A percentile compares a stretch with the other conserved stretches of the same genome.
These are phyloP conservation scores for Caenorhabditis sp. DNA, from an alignment of 2,888 invertebrate species.

Conservation along the genomic window DNA sequence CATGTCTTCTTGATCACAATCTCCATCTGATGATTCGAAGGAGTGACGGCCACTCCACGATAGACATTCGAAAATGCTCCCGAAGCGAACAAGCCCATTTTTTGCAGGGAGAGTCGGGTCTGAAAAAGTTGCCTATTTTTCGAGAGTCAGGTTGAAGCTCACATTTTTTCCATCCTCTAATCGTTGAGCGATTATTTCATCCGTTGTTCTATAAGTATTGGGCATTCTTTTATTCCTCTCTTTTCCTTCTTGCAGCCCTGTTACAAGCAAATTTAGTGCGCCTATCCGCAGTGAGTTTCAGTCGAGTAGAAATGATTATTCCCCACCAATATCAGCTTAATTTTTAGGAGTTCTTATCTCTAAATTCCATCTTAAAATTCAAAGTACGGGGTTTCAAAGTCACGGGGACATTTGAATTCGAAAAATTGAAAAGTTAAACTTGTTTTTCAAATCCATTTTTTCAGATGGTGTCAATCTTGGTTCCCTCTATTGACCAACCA, in stretches of 20 bases:
- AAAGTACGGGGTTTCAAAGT: no score
- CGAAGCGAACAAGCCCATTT: conserved; percentile 70
- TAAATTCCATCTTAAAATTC: no score
- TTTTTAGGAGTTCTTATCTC: background rate
- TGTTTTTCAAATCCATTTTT: conserved; percentile 17
- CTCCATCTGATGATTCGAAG: conserved; percentile 30
- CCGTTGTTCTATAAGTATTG: conserved; percentile 53
- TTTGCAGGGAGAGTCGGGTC: conserved; percentile 62
- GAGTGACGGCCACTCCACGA: conserved; percentile 41
- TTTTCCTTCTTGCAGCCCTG: background rate
- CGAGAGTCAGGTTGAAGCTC: background rate
- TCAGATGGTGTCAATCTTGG: conserved; percentile 74
- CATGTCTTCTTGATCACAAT: conserved; percentile 77
- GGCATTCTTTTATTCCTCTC: conserved; percentile 52
- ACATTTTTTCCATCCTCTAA: conserved; percentile 58
- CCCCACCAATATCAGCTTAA: background rate
- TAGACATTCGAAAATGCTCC: conserved; percentile 78
- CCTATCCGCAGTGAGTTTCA: conserved; percentile 32
- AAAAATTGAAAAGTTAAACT: conserved; percentile 3
- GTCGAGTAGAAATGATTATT: conserved; percentile 42
- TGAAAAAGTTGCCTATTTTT: conserved; percentile 13
- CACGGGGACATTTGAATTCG: no score
- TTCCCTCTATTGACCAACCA: conserved; percentile 69
- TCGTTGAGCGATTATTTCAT: conserved; percentile 51
- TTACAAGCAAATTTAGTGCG: background rate